phyloP scores from a whole-genome alignment of 2,797 vertebrate species.

The Dromococcyx pavoninus region DNA sequence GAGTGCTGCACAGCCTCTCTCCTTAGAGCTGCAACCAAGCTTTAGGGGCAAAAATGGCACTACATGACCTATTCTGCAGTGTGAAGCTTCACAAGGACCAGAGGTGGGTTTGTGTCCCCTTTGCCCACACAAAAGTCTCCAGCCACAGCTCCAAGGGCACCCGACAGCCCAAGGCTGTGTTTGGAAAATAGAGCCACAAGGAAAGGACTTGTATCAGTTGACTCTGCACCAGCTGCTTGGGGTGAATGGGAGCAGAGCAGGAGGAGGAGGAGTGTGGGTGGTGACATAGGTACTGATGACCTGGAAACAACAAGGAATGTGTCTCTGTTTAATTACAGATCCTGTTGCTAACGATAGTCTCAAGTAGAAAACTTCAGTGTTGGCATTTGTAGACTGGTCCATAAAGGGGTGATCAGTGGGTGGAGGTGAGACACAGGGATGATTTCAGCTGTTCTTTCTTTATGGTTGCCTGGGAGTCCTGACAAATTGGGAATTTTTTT shows the following conservation, averaged over 20 bases:
- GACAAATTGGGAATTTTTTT: fast-evolving
- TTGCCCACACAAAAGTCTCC: background rate
- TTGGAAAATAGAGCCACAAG: background rate
- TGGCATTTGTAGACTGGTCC: background rate
- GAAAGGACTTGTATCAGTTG: fast-evolving
- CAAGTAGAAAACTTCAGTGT: background rate
- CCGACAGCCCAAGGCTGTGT: fast-evolving
- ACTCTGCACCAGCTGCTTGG: background rate
- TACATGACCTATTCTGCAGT: background rate
- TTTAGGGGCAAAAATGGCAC: fast-evolving
- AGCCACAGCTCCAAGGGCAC: background rate
- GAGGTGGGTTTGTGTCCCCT: background rate
- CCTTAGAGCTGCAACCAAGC: background rate
- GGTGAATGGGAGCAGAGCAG: background rate
- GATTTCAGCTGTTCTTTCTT: background rate
- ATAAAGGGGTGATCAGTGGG: background rate
- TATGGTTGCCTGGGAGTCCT: background rate
- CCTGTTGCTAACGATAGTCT: background rate
- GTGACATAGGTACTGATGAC: background rate
- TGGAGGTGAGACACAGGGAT: background rate
- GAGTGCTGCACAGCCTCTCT: background rate
- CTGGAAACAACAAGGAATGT: background rate
- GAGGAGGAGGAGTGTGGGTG: background rate
- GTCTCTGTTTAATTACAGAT: background rate
- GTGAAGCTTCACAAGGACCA: background rate